Base-by-base conservation (phyloP, 2,888 invertebrate genomes). In the Drosophila mulleri region DNA sequence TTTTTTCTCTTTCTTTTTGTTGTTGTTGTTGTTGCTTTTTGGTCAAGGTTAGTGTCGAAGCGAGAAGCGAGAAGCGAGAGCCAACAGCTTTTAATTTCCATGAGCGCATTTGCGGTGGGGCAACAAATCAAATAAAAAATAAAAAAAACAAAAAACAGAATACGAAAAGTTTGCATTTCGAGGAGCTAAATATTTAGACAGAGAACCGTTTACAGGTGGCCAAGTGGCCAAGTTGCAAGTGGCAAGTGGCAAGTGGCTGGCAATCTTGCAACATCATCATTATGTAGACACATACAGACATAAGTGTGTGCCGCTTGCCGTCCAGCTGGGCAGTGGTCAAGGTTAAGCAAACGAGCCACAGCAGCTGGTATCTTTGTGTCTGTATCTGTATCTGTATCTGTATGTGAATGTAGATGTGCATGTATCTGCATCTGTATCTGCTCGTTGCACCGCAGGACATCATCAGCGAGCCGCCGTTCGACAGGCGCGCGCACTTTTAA, bases 51-150 rank as follows among this genome's bases (percentile, higher is more conserved):
- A 47, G 37, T 2, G 29, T 20, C 37, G 60, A 20, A n/a, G 47
- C 14, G 39, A 23, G 48, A 18, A 9, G 12, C 11, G 32, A 20
- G 48, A 18, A 9, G 12, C 32, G 32, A 32, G 29, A 16, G 32
- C 44, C 18, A 14, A 26, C 35, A n/a, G 50, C 47, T 54, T 48
- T 69, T 60, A 52, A 74, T 85, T 85, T 78, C 82, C 78, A 78
- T 75, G 78, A 84, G 73, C 83, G 80, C 80, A 80, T 83, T 87
- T 83, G 82, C 84, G 77, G 61, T 70, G 50, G 83, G 56, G 72
- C 83, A 73, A 88, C 84, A 85, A 85, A 88, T 85, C 88, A 88
- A 82, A n/a, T n/a, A n/a, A n/a, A n/a, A n/a, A n/a, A n/a, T n/a
- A n/a, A n/a, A n/a, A n/a, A 77, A 41, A 18, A 29, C 3, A 23